A percentile compares a stretch with the other conserved stretches of the same genome.
Evolutionary conservation across 2,797 vertebrate genomes (phyloP).

Genomic region (Pygocentrus nattereri): DNA sequence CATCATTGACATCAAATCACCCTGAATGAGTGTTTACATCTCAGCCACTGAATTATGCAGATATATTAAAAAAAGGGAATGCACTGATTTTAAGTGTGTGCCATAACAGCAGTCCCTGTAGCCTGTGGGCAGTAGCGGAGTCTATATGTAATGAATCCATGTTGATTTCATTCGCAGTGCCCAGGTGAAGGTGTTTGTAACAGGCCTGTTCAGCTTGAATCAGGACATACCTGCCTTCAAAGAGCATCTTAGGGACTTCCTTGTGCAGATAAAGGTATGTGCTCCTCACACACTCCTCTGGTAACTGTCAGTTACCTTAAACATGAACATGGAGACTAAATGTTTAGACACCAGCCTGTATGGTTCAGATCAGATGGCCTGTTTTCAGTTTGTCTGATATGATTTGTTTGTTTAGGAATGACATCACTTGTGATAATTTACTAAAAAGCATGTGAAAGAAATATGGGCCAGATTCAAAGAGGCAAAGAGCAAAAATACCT

Average conservation of each 20-base stretch:
- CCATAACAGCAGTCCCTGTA: no score
- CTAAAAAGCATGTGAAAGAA: background rate
- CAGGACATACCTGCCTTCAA: slow-evolving; percentile 94
- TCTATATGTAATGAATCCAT: background rate
- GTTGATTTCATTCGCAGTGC: slow-evolving; percentile 73
- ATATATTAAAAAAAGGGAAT: no score
- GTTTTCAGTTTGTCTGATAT: background rate
- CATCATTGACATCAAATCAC: no score
- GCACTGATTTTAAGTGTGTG: no score
- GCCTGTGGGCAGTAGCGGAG: background rate
- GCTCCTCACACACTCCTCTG: background rate
- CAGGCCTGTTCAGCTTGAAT: slow-evolving; percentile 92
- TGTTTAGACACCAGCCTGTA: background rate
- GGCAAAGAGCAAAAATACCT: no score
- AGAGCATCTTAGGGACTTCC: slow-evolving; percentile 90
- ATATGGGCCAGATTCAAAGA: no score
- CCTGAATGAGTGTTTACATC: no score
- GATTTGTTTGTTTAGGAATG: background rate
- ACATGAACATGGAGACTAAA: background rate
- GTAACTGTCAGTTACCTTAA: background rate
- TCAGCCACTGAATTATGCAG: no score
- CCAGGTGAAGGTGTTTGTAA: slow-evolving; percentile 93
- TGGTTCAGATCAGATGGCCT: background rate
- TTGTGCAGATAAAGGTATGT: slow-evolving; percentile 90
- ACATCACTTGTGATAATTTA: background rate